A percentile compares a stretch with the other conserved stretches of the same genome.
Conservation (phyloP, 2,888 invertebrate species). For the Agrochola lychnidis region DNA sequence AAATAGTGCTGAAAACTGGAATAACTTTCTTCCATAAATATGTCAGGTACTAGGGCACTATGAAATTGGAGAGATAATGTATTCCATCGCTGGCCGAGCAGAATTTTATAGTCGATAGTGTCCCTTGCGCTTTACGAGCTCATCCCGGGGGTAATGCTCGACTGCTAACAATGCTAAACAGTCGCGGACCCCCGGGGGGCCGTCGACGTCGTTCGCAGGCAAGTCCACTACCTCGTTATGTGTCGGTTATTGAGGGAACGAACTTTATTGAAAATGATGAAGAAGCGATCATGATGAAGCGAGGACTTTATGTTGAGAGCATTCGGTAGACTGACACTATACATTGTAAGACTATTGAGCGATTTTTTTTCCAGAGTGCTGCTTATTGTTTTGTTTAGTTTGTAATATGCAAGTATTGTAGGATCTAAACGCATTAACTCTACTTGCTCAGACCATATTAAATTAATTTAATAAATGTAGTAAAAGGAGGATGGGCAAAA, state of each 20-base stretch:
- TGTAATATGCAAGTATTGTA: neutral
- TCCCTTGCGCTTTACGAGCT: conserved; percentile 30
- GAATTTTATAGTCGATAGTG: conserved; percentile 29
- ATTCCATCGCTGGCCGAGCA: conserved; percentile 34
- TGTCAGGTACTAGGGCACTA: conserved; percentile 4
- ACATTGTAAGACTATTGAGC: neutral
- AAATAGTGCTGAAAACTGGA: conserved; percentile 1
- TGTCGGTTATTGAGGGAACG: neutral
- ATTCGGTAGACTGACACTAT: neutral
- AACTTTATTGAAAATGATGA: conserved; percentile 3
- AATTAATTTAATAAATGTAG: neutral
- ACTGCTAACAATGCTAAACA: conserved; percentile 21
- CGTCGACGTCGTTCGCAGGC: neutral
- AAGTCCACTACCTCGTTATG: neutral
- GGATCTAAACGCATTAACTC: neutral
- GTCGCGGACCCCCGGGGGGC: neutral
- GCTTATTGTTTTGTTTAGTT: neutral
- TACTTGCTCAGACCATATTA: neutral
- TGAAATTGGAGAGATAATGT: conserved; percentile 35
- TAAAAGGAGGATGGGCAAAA: too few species aligned
- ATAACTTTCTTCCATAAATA: neutral
- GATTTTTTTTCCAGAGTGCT: neutral
- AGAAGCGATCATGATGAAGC: neutral
- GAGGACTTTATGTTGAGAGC: neutral
- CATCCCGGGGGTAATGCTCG: neutral